Base-by-base conservation (phyloP, 2,797 vertebrate species). In the Xyrichtys novacula region DNA sequence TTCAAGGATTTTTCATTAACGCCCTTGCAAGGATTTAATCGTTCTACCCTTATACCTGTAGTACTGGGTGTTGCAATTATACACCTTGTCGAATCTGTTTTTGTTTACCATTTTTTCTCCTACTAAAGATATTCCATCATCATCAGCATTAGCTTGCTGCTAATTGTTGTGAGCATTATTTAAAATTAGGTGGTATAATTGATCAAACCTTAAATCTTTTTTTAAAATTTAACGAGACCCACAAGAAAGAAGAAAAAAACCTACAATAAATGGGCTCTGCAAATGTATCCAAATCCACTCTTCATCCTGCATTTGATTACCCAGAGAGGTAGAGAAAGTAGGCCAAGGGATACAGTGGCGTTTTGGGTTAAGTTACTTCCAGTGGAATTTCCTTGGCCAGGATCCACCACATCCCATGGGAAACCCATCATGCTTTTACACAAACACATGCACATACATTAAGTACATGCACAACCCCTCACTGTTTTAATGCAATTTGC, bases 381-480 rank as follows among this genome's bases (percentile, higher is more conserved):
- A 28, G 58, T 85, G 84, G 82, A 85, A 87, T 86, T 88, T 87
- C 84, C 83, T 87, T 87, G 90, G 89, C 86, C 52, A 1, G 22
- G 49, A 34, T 87, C 84, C 83, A 82, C 86, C 60, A 52, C 47
- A 75, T 89, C 80, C 73, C 66, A 43, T 74, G 76, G 76, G 80
- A 83, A 80, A 80, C 57, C 63, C 76, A 82, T 86, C 84, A 76
- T 85, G 68, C 71, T 71, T 40, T 58, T 63, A 62, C 65, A 70
- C 69, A 81, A 83, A 86, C 76, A 80, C 74, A 74, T 73, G 64
- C 65, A 81, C 61, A 78, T 80, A 55, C 73, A 56, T 76, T 11
- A 63, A 71, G 66, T 62, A 60, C 74, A 75, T 26, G 46, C 65
- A 57, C 68, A 40, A 48, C 61, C 56, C 70, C 65, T 40, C 73